A percentile compares a stretch with the other conserved stretches of the same genome.
Conservation (phyloP, 2,113 vertebrate genomes). For the Rhabdomys dilectus region DNA sequence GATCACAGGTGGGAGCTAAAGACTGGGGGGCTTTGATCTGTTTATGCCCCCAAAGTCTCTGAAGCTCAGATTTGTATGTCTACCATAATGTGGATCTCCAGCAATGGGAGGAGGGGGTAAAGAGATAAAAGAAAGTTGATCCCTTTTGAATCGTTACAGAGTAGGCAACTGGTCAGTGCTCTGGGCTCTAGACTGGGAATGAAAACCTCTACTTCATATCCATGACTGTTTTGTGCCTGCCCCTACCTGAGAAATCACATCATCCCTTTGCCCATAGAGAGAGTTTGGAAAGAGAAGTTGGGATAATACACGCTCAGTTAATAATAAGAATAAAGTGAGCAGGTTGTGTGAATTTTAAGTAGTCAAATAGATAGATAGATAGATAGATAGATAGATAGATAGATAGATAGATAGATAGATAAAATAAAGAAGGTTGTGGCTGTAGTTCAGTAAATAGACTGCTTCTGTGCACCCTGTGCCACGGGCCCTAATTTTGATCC, state of each 20-base stretch:
- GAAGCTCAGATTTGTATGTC: neutral
- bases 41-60: neutral
- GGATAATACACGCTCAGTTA: too few species aligned
- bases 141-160: neutral
- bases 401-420: too few species aligned
- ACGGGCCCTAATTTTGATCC: neutral
- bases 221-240: neutral
- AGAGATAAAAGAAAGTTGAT: neutral
- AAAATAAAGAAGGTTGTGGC: too few species aligned
- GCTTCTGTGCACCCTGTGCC: neutral
- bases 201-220: neutral
- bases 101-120: neutral
- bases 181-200: neutral
- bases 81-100: neutral
- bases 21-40: conserved; percentile 4
- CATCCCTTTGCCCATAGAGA: neutral
- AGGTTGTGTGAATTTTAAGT: neutral
- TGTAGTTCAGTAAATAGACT: neutral
- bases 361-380: neutral
- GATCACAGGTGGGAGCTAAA: neutral
- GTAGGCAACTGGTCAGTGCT: neutral
- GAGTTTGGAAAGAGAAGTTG: neutral
- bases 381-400: too few species aligned
- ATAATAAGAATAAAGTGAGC: neutral
- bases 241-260: neutral